These are phyloP conservation scores for Diuraphis noxia DNA, from an alignment of 1,140 invertebrate genomes.

Conservation along the genomic window DNA sequence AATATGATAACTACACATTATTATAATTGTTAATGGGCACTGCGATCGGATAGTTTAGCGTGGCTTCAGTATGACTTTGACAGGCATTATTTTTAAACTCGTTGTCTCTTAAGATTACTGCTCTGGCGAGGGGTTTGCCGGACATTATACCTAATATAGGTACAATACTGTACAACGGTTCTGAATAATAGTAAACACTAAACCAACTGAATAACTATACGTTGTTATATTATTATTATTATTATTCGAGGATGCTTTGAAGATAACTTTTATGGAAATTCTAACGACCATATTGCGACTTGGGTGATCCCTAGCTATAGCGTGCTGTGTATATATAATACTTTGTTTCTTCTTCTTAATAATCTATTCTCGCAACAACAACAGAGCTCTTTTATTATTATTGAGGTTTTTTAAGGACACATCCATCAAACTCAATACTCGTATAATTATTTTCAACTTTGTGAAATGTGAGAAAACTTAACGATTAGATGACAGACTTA, in stretches of 20 bases:
- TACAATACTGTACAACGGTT: not conserved
- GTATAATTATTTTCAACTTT: not conserved
- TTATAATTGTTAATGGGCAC: not conserved
- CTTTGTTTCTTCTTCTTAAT: not conserved
- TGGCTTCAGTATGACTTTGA: not conserved
- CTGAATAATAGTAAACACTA: not conserved
- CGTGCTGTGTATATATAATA: not conserved
- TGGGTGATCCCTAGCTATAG: not conserved
- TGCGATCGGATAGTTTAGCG: not conserved
- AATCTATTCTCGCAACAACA: not conserved
- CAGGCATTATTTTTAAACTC: not conserved
- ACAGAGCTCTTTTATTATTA: not conserved
- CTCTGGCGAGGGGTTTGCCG: not conserved
- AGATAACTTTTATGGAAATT: not conserved
- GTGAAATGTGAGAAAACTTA: not conserved
- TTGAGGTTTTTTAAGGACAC: not conserved
- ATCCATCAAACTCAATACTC: not conserved
- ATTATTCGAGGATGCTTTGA: not conserved
- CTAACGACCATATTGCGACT: not conserved
- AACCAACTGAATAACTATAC: not conserved
- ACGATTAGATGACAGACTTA: not conserved
- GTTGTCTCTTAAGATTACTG: not conserved
- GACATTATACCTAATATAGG: not conserved
- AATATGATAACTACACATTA: not conserved
- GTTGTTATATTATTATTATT: not conserved